Conservation (phyloP, 2,797 vertebrate species). For the Sebastes baramenuke region DNA sequence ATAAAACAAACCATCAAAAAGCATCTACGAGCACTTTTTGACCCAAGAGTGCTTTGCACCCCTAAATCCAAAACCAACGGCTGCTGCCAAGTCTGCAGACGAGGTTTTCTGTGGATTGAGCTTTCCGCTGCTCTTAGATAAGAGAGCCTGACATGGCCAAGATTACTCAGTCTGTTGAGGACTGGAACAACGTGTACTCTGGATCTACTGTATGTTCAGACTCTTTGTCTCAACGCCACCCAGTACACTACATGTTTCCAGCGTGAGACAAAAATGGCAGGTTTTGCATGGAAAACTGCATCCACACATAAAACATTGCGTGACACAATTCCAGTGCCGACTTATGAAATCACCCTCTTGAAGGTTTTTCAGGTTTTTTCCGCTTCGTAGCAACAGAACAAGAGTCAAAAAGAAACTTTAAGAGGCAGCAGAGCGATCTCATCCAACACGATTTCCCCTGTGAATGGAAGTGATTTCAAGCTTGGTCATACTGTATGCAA, state of each 20-base stretch:
- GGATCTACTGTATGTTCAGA: conserved; percentile 44
- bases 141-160: conserved; percentile 57
- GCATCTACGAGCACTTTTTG: conserved; percentile 9
- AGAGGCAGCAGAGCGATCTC: neutral
- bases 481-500: conserved; percentile 44
- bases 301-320: conserved; percentile 16
- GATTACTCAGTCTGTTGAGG: conserved; percentile 45
- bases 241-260: conserved; percentile 12
- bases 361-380: conserved; percentile 17
- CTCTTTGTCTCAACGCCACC: conserved; percentile 29
- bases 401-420: neutral
- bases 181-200: conserved; percentile 64
- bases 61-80: conserved; percentile 17
- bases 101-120: conserved; percentile 58
- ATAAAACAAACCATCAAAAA: conserved; percentile 31
- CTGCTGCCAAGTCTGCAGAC: conserved; percentile 50
- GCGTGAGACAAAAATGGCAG: conserved; percentile 2
- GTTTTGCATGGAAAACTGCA: conserved; percentile 36
- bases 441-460: neutral
- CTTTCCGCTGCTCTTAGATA: conserved; percentile 53
- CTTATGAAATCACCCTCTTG: conserved; percentile 29
- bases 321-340: conserved; percentile 4
- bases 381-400: conserved; percentile 10
- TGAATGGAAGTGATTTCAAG: conserved; percentile 41
- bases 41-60: conserved; percentile 29